Evolutionary conservation across 2,797 vertebrate species (phyloP).

Genomic region (Notamacropus eugenii): DNA sequence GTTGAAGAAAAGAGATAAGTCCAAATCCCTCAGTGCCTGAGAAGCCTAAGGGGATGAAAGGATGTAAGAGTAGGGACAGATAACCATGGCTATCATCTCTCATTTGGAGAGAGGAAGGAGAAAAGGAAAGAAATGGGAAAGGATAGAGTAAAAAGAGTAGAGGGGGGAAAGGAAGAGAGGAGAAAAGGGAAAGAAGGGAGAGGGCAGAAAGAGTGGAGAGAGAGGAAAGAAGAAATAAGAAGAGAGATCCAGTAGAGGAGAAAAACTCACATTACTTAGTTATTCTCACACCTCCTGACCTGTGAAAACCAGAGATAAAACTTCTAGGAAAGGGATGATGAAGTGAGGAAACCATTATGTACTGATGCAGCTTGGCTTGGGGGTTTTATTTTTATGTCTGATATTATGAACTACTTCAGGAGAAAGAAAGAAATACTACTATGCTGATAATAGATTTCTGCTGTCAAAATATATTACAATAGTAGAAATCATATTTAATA

Average conservation of each 20-base stretch:
- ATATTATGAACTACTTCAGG: neutral
- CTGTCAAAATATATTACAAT: neutral
- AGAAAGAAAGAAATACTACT: neutral
- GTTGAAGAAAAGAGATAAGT: neutral
- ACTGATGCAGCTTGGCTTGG: neutral
- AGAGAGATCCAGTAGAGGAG: neutral
- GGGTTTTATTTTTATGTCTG: neutral
- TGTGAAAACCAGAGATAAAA: neutral
- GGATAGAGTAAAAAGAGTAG: neutral
- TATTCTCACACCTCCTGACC: neutral
- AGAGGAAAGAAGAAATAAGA: neutral
- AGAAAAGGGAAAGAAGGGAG: neutral
- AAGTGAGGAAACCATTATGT: neutral
- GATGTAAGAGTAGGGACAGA: neutral
- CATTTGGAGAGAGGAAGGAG: neutral
- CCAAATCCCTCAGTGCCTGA: neutral
- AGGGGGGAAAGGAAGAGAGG: neutral
- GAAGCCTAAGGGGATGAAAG: neutral
- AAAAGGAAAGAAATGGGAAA: neutral
- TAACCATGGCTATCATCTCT: neutral
- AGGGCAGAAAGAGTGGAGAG: neutral
- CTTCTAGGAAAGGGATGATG: neutral
- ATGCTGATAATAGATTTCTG: neutral
- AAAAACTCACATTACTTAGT: neutral
- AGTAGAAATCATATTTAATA: neutral